These are phyloP conservation scores for Lepidochrysops patricia DNA, from an alignment of 2,888 invertebrate species.

Conservation along the genomic window DNA sequence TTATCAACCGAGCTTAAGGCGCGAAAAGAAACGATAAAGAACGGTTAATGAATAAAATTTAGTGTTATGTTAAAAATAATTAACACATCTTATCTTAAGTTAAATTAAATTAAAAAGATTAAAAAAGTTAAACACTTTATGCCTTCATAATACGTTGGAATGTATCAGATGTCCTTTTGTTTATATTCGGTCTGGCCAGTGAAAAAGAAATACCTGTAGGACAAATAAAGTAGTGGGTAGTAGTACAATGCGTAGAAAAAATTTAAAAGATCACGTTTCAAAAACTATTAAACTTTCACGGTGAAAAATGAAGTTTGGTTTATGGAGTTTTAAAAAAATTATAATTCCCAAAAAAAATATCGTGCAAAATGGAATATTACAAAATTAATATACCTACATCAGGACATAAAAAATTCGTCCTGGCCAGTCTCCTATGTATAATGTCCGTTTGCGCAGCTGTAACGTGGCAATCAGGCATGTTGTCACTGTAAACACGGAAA, in stretches of 20 bases:
- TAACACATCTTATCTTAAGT: slow-evolving; percentile 7
- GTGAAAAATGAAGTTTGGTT: too few relatives aligned
- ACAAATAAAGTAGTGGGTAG: too few relatives aligned
- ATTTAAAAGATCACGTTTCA: too few relatives aligned
- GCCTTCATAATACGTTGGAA: not conserved
- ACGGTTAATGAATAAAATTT: slow-evolving; percentile 10
- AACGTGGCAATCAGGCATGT: slow-evolving; percentile 18
- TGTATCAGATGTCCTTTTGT: not conserved
- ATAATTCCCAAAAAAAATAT: not conserved
- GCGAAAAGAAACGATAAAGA: slow-evolving; percentile 8
- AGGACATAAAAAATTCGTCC: not conserved
- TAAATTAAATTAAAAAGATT: slow-evolving; percentile 1
- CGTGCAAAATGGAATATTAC: not conserved
- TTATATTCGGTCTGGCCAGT: not conserved
- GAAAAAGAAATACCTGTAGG: too few relatives aligned
- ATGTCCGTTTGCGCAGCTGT: slow-evolving; percentile 20
- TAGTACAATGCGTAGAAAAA: too few relatives aligned
- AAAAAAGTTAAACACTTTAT: slow-evolving; percentile 1
- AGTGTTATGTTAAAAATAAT: slow-evolving; percentile 11
- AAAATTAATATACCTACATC: slow-evolving; percentile 3
- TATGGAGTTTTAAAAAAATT: not conserved
- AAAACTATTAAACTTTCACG: too few relatives aligned
- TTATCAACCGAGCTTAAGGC: slow-evolving; percentile 4
- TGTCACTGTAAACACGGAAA: slow-evolving; percentile 18
- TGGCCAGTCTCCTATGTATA: slow-evolving; percentile 11